Percentiles rank a stretch among this genome's conserved stretches.
Evolutionary conservation across 2,113 vertebrate species (phyloP).

Genomic region (Ptilonorhynchus violaceus): DNA sequence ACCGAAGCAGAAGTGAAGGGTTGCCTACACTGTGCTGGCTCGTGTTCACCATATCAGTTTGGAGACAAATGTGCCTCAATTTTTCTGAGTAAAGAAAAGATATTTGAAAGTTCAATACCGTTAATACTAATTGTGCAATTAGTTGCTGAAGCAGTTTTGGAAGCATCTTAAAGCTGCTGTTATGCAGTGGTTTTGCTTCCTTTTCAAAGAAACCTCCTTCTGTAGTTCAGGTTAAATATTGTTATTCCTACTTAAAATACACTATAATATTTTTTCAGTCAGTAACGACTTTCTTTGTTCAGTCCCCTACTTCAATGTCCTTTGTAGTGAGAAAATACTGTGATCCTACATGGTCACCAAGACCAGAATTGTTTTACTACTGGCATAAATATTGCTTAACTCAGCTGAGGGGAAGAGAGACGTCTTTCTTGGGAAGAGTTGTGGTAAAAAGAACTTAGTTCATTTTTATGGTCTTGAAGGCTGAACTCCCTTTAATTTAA

Average conservation of each 20-base stretch:
- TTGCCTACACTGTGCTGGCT: background rate
- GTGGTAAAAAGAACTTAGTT: background rate
- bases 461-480: background rate
- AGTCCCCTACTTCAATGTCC: background rate
- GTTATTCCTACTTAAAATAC: background rate
- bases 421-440: background rate
- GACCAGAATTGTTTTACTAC: background rate
- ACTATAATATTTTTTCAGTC: background rate
- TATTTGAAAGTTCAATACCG: background rate
- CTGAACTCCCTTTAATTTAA: background rate
- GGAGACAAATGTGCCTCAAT: background rate
- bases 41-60: background rate
- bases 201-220: background rate
- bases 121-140: background rate
- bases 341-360: background rate
- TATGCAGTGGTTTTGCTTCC: background rate
- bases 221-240: background rate
- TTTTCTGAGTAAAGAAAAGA: background rate
- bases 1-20: background rate
- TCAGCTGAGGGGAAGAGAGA: background rate
- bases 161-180: background rate
- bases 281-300: background rate
- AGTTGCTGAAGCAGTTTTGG: background rate
- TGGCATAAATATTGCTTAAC: background rate
- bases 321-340: background rate